These are phyloP conservation scores for Orchesella cincta DNA, from an alignment of 1,140 invertebrate genomes.

Conservation along the genomic window DNA sequence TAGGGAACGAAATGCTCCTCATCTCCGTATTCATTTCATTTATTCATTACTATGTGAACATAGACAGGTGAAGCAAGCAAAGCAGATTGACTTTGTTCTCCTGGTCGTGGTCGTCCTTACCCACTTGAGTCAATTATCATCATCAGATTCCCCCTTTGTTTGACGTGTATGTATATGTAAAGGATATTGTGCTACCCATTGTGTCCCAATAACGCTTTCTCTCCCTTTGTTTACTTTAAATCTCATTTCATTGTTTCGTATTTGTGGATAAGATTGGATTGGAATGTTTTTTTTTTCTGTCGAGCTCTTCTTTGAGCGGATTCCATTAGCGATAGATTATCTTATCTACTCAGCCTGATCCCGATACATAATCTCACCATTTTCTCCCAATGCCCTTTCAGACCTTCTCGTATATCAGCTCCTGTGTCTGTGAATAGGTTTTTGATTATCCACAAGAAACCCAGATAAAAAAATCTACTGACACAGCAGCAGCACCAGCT, in stretches of 20 bases:
- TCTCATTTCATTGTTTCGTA: conserved; percentile 1
- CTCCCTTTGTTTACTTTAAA: conserved; percentile 11
- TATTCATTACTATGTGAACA: too few relatives aligned
- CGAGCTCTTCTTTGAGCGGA: neutral
- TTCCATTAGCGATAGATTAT: conserved; percentile 4
- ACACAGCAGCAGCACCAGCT: neutral
- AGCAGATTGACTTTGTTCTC: too few relatives aligned
- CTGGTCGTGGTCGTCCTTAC: neutral
- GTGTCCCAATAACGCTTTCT: neutral
- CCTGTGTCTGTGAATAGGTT: neutral
- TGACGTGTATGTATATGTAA: too few relatives aligned
- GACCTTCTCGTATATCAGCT: neutral
- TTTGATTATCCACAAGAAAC: neutral
- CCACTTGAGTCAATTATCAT: neutral
- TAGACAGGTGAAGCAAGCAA: too few relatives aligned
- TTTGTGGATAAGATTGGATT: conserved; percentile 1
- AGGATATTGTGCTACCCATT: too few relatives aligned
- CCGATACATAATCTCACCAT: neutral
- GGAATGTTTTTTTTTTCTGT: neutral
- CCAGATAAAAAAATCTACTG: neutral
- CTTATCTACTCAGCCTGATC: neutral
- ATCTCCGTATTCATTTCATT: too few relatives aligned
- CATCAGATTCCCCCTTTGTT: neutral
- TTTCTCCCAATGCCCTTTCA: too few relatives aligned
- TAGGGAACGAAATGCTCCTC: too few relatives aligned